Conservation (phyloP, 2,113 vertebrate species). For the Eolophus roseicapilla region DNA sequence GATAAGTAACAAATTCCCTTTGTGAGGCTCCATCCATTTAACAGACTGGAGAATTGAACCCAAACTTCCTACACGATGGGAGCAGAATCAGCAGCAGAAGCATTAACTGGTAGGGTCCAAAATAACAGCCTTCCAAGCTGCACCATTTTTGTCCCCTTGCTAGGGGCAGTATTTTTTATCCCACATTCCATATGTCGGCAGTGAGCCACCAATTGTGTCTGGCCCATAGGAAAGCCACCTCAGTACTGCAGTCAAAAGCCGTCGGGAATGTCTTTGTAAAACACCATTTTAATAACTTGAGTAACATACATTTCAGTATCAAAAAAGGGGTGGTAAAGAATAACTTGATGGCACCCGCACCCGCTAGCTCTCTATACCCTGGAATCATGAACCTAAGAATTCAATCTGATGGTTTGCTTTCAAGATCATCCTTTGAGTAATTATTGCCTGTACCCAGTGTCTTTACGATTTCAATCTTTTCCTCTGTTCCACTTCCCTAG, state of each 20-base stretch:
- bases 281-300: not conserved
- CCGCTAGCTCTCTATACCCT: not conserved
- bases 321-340: not conserved
- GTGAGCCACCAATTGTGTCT: not conserved
- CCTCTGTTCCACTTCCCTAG: not conserved
- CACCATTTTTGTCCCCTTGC: not conserved
- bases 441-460: not conserved
- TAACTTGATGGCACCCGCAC: not conserved
- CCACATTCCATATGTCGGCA: not conserved
- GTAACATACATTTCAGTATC: not conserved
- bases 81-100: not conserved
- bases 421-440: not conserved
- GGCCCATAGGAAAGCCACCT: not conserved
- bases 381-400: not conserved
- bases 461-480: slow-evolving; percentile 7
- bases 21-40: not conserved
- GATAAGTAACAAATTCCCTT: not conserved
- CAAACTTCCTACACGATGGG: fast-evolving
- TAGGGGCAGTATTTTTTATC: not conserved
- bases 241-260: not conserved
- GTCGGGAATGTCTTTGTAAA: not conserved
- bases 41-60: not conserved
- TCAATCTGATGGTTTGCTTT: not conserved
- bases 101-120: not conserved
- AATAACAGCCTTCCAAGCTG: not conserved